Evolutionary conservation across 1,140 invertebrate species (phyloP).

Genomic region (Frieseomelitta varia): DNA sequence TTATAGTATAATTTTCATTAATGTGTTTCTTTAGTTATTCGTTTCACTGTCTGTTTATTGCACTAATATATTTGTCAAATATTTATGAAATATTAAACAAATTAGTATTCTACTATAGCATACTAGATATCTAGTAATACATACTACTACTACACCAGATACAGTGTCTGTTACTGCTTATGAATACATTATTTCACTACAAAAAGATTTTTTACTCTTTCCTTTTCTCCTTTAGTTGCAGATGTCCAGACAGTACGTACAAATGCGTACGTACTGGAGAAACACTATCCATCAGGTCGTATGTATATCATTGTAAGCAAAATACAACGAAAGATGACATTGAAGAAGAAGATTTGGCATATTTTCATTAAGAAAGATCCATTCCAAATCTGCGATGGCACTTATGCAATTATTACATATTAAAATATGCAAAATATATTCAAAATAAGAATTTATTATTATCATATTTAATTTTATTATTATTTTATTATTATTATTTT

Average conservation of each 20-base stretch:
- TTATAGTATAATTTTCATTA: not conserved
- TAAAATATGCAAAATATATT: too few relatives aligned
- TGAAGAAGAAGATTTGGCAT: conserved; percentile 51
- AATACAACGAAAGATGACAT: conserved; percentile 73
- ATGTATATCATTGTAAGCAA: conserved; percentile 84
- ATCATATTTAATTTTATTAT: too few relatives aligned
- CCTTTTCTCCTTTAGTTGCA: conserved; percentile 81
- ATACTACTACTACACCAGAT: too few relatives aligned
- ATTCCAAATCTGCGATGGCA: not conserved
- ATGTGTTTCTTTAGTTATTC: not conserved
- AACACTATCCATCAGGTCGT: too few relatives aligned
- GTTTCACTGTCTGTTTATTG: too few relatives aligned
- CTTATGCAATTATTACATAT: too few relatives aligned
- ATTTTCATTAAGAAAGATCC: too few relatives aligned
- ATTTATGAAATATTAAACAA: not conserved
- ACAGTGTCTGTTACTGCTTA: not conserved
- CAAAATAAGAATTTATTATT: too few relatives aligned
- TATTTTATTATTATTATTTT: too few relatives aligned
- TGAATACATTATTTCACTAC: not conserved
- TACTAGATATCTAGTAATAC: too few relatives aligned
- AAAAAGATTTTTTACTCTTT: not conserved
- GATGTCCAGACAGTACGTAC: conserved; percentile 79
- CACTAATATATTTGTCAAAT: not conserved
- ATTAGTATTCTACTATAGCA: not conserved
- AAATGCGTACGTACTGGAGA: conserved; percentile 83